Conservation (phyloP, 2,888 invertebrate genomes). For the Cryptosula pallasiana region DNA sequence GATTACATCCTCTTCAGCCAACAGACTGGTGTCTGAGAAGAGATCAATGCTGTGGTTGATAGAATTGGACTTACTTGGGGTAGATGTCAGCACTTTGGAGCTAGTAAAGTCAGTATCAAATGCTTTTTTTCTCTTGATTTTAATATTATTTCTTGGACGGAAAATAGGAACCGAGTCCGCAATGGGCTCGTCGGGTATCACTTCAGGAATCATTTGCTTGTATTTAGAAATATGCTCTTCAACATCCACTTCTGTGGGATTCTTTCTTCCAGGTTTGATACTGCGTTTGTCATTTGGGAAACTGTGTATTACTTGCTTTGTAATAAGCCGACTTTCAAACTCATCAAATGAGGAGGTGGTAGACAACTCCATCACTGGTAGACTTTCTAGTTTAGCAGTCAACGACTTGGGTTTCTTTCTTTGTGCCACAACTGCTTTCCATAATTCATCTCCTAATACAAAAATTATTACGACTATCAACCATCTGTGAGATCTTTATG, state of each 20-base stretch:
- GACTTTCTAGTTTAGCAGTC: not conserved
- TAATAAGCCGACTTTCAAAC: not conserved
- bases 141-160: not conserved
- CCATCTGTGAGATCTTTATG: not conserved
- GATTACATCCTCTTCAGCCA: not conserved
- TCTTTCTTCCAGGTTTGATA: not conserved
- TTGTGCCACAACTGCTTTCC: slow-evolving; percentile 12
- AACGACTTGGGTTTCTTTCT: slow-evolving; percentile 15
- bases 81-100: not conserved
- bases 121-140: not conserved
- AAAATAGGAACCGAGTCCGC: not conserved
- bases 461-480: not conserved
- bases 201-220: not conserved
- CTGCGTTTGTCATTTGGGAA: slow-evolving; percentile 1
- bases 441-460: not conserved
- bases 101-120: not conserved
- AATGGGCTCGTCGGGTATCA: not conserved
- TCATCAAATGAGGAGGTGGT: not conserved
- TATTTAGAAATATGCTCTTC: not conserved
- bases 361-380: not conserved
- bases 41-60: not conserved
- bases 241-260: not conserved
- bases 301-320: slow-evolving; percentile 18
- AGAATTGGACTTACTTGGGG: not conserved
- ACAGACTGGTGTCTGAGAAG: slow-evolving; percentile 5